Evolutionary conservation across 2,797 vertebrate species (phyloP).

Genomic region (Amniataba percoides): DNA sequence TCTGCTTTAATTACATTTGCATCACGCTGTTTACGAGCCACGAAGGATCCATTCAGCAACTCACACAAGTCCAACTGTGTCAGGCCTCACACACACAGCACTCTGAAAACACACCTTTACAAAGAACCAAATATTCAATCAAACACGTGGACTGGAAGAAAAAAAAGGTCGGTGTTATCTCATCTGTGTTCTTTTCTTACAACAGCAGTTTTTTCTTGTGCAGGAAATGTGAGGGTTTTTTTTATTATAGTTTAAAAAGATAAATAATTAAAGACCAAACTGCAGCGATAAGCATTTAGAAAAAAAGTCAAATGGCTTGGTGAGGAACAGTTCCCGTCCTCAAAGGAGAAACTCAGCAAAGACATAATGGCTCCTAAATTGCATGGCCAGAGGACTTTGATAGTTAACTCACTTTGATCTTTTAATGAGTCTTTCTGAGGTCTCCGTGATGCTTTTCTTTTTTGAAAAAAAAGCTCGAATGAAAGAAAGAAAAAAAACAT

Average conservation of each 20-base stretch:
- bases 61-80: conserved; percentile 22
- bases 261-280: conserved; percentile 14
- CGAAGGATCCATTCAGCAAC: conserved; percentile 46
- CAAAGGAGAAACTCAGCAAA: conserved; percentile 48
- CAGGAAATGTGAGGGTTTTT: conserved; percentile 14
- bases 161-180: neutral
- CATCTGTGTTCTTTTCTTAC: neutral
- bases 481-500: conserved; percentile 30
- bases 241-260: neutral
- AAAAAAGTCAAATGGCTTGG: conserved; percentile 43
- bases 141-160: neutral
- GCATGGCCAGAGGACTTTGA: conserved; percentile 69
- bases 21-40: conserved; percentile 21
- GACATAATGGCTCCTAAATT: conserved; percentile 67
- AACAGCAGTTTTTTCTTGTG: neutral
- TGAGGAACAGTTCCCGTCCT: conserved; percentile 41
- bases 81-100: conserved; percentile 21
- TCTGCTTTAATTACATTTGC: conserved; percentile 41
- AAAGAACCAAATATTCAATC: conserved; percentile 4
- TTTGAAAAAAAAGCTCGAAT: conserved; percentile 34
- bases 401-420: conserved; percentile 81
- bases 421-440: conserved; percentile 78
- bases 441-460: conserved; percentile 57
- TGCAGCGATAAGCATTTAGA: conserved; percentile 37
- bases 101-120: too few species aligned